phyloP scores from a whole-genome alignment of 2,113 vertebrate species.

The Microtus richardsoni region DNA sequence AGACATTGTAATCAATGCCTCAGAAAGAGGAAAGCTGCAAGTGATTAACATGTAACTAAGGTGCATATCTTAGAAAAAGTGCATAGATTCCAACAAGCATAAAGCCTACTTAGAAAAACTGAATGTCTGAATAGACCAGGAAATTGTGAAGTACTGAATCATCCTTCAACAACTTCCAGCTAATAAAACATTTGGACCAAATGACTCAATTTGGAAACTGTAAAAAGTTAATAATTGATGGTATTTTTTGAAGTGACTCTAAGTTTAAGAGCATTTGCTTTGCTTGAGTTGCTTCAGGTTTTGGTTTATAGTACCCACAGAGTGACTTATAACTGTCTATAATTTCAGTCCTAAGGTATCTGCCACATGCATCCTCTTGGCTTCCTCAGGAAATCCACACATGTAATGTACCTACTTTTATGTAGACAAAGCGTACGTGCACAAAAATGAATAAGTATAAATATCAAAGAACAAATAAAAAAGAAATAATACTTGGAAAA shows the following conservation, averaged over 20 bases:
- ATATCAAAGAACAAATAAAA: not conserved
- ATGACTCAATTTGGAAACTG: not conserved
- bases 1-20: not conserved
- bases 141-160: not conserved
- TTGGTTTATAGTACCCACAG: not conserved
- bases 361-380: fast-evolving
- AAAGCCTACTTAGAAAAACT: not conserved
- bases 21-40: not conserved
- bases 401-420: not conserved
- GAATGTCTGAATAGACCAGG: not conserved
- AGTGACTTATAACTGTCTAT: not conserved
- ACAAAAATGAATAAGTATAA: not conserved
- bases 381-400: not conserved
- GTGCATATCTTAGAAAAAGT: not conserved
- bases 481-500: not conserved
- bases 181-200: not conserved
- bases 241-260: not conserved
- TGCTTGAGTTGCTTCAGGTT: not conserved
- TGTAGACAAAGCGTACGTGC: not conserved
- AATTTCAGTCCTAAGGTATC: not conserved
- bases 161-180: not conserved
- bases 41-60: not conserved
- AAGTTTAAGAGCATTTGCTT: not conserved
- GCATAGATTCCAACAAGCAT: not conserved
- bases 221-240: not conserved